A percentile compares a stretch with the other conserved stretches of the same genome.
Evolutionary conservation across 2,888 invertebrate genomes (phyloP).

Genomic region (Dorcus parallelipipedus): DNA sequence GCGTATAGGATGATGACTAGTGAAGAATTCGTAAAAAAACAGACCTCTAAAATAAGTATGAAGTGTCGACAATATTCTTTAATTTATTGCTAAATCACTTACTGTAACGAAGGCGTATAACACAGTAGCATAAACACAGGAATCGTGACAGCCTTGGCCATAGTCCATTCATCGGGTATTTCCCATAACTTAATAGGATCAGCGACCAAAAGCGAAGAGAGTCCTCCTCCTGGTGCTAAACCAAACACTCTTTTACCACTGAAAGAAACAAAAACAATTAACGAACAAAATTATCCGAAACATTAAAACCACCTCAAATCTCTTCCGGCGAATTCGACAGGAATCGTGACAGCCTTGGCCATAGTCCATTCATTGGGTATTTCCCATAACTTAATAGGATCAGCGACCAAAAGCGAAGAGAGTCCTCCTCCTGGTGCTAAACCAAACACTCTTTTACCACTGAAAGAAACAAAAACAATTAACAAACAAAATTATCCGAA

Average conservation of each 20-base stretch:
- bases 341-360: conserved; percentile 72
- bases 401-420: conserved; percentile 59
- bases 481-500: too few relatives aligned
- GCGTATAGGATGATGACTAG: too few relatives aligned
- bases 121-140: too few relatives aligned
- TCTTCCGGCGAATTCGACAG: conserved; percentile 62
- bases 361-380: conserved; percentile 71
- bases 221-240: conserved; percentile 55
- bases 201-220: conserved; percentile 60
- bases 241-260: conserved; percentile 67
- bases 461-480: conserved; percentile 27
- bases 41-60: too few relatives aligned
- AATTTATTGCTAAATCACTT: neutral
- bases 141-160: conserved; percentile 72
- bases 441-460: conserved; percentile 65
- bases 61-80: too few relatives aligned
- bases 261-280: neutral
- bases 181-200: conserved; percentile 58
- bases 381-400: conserved; percentile 57
- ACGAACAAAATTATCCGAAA: too few relatives aligned
- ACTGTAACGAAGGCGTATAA: conserved; percentile 59
- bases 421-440: conserved; percentile 57
- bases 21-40: too few relatives aligned
- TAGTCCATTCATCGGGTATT: conserved; percentile 68
- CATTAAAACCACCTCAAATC: conserved; percentile 46